Evolutionary conservation across 2,797 vertebrate species (phyloP).

Genomic region (Phoeniculus purpureus): DNA sequence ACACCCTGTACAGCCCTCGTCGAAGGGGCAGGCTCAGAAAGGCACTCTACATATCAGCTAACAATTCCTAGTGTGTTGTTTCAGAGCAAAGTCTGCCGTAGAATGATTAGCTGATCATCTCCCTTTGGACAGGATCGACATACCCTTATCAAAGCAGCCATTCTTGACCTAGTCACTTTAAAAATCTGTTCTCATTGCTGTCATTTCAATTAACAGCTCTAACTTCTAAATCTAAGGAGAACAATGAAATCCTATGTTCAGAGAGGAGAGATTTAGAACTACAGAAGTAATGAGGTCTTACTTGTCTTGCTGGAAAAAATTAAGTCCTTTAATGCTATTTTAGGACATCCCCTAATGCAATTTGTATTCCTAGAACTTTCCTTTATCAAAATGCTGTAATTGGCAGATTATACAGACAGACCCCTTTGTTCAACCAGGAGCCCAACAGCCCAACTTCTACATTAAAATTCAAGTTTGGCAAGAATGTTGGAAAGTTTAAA

Average conservation of each 20-base stretch:
- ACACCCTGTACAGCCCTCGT: neutral
- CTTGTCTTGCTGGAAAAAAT: neutral
- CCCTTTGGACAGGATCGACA: conserved; percentile 10
- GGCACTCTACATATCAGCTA: conserved; percentile 21
- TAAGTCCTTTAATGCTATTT: conserved; percentile 13
- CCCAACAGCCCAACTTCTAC: neutral
- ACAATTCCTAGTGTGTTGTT: neutral
- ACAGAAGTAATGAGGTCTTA: conserved; percentile 21
- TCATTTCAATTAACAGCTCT: conserved; percentile 11
- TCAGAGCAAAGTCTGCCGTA: conserved; percentile 1
- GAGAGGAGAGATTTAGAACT: neutral
- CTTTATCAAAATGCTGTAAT: conserved; percentile 20
- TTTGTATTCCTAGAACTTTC: neutral
- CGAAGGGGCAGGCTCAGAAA: conserved; percentile 41
- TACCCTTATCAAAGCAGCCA: neutral
- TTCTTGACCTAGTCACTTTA: conserved; percentile 17
- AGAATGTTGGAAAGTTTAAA: conserved; percentile 21
- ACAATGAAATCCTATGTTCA: neutral
- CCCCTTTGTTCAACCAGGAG: neutral
- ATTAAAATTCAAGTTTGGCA: conserved; percentile 55
- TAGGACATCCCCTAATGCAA: conserved; percentile 4
- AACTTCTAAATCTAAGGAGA: conserved; percentile 39
- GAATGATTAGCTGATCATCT: neutral
- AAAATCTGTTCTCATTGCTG: conserved; percentile 17
- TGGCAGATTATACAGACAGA: conserved; percentile 3